These are phyloP conservation scores for Ricordea florida DNA, from an alignment of 92 coral and sea anemone species.

Conservation along the genomic window DNA sequence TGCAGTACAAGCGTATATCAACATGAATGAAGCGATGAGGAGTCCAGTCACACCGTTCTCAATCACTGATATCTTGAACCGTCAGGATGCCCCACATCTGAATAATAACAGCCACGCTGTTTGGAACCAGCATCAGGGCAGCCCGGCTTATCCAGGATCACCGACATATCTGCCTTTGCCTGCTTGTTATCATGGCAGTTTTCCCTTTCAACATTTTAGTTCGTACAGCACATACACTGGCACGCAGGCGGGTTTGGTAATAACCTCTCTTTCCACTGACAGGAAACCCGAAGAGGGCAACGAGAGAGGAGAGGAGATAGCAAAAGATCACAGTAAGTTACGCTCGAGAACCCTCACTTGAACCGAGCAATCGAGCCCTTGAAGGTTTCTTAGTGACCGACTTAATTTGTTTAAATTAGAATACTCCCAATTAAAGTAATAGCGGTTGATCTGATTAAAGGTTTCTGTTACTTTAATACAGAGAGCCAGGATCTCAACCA, in stretches of 20 bases:
- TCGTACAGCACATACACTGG: slow-evolving; percentile 24
- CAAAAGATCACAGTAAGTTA: slow-evolving; percentile 67
- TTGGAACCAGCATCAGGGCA: slow-evolving; percentile 31
- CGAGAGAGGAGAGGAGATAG: slow-evolving; percentile 38
- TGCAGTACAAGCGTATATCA: slow-evolving; percentile 15
- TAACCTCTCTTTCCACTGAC: slow-evolving; percentile 20
- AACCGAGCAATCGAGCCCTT: background rate
- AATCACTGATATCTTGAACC: slow-evolving; percentile 86
- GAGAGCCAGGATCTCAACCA: slow-evolving; percentile 64
- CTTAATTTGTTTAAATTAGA: slow-evolving; percentile 19
- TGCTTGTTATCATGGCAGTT: slow-evolving; percentile 22
- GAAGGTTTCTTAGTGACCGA: slow-evolving; percentile 14
- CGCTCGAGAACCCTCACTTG: background rate
- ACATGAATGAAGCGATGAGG: slow-evolving; percentile 80
- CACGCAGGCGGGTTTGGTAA: slow-evolving; percentile 7
- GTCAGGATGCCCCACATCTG: slow-evolving; percentile 67
- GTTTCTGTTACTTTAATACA: slow-evolving; percentile 35
- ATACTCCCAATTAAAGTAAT: slow-evolving; percentile 1
- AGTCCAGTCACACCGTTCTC: slow-evolving; percentile 85
- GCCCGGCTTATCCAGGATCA: slow-evolving; percentile 43
- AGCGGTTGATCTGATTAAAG: slow-evolving; percentile 13
- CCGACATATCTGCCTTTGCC: slow-evolving; percentile 57
- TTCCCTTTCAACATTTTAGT: slow-evolving; percentile 16
- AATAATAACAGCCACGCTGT: slow-evolving; percentile 25
- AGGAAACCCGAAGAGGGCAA: slow-evolving; percentile 48